Evolutionary conservation across 2,113 vertebrate genomes (phyloP).

Genomic region (Platysternon megacephalum): DNA sequence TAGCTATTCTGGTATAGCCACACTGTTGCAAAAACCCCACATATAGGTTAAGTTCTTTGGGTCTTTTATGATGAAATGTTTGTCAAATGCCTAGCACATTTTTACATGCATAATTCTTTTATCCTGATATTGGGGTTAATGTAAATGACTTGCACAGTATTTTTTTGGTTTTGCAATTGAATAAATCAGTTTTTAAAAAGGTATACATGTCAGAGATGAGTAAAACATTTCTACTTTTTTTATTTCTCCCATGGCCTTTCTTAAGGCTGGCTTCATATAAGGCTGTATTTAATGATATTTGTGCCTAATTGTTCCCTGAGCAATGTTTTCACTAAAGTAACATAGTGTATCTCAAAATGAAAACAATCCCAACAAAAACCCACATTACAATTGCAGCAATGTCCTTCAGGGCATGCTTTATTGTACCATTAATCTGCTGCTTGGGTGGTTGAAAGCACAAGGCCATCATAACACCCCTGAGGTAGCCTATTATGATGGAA

Average conservation of each 20-base stretch:
- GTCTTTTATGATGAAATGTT: background rate
- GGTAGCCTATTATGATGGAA: background rate
- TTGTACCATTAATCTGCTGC: background rate
- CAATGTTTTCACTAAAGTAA: constrained; percentile 10
- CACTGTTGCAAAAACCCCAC: background rate
- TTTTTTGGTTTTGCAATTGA: fast-evolving
- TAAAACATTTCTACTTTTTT: background rate
- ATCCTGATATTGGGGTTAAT: background rate
- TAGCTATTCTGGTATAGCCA: fast-evolving
- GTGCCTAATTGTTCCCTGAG: background rate
- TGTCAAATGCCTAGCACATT: background rate
- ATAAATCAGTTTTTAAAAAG: background rate
- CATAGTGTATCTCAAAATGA: background rate
- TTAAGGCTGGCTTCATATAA: background rate
- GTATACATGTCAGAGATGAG: background rate
- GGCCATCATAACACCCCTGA: background rate
- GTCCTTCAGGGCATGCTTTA: background rate
- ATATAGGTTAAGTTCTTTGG: background rate
- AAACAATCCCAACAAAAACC: background rate
- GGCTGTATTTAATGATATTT: background rate
- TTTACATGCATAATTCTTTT: background rate
- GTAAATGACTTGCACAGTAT: background rate
- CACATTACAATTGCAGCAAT: background rate
- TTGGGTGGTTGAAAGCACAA: background rate
- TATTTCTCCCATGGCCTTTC: background rate